Base-by-base conservation (phyloP, 2,888 invertebrate species). In the Zeuzera pyrina region DNA sequence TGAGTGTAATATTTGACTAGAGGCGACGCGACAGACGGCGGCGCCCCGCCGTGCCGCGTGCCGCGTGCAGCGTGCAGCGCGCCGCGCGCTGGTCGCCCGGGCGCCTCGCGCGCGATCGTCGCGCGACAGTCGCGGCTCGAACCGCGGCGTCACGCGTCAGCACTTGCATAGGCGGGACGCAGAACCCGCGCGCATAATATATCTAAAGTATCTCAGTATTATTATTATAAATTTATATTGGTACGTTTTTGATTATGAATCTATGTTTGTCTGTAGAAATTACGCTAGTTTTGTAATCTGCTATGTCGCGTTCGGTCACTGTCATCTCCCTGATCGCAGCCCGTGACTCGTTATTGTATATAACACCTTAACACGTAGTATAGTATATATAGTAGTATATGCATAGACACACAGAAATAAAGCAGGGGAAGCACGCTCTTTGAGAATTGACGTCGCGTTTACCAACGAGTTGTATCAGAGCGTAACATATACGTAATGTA, bases 241-340 rank as follows among this genome's bases (percentile, higher is more conserved):
- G 90, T 89, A 89, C 89, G 84, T 89, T 88, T 77, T 89, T 86
- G 86, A 87, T 87, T 87, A 86, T 85, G 83, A 81, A 73, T 77
- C 84, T 86, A 87, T 85, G 79, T 73, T 72, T 78, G 61, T 81
- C 67, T 62, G 79, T 85, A 85, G 83, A 84, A 84, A 85, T 85
- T 85, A 85, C 81, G 65, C 84, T 85, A 84, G 68, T 64, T 77
- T 77, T 70, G 56, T 64, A 54, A 59, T 62, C 45, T 52, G 52
- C 56, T 42, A 40, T 39, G 42, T 58, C 58, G 59, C 71, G 69
- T 64, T 59, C 44, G 42, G 42, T 52, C 69, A 64, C 78, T 76
- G 81, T 73, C 72, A 76, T 51, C 81, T 79, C 79, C 73, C 76
- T 49, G 56, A 56, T 59, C 67, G 59, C 57, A 48, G 50, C 53